Base-by-base conservation (phyloP, 2,797 vertebrate species). In the Chrysocyon brachyurus region DNA sequence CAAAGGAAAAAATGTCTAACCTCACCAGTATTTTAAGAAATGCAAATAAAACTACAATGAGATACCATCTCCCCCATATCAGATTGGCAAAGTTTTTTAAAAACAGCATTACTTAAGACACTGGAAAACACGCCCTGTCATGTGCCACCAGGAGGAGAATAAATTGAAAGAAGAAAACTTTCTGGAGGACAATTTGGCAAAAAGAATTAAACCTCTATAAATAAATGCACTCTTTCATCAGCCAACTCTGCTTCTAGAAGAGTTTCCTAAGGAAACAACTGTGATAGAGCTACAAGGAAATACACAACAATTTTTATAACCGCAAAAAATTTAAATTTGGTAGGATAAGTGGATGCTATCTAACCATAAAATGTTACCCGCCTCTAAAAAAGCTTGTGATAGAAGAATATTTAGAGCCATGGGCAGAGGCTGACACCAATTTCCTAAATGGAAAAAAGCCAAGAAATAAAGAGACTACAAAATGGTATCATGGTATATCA, bases 21-120 rank as follows among this genome's bases (percentile, higher is more conserved):
- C 28, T 92, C 61, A 21, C 49, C 36, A 85, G 66, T 87, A 97
- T 93, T 88, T 95, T 94, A 94, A 97, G 87, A 96, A 91, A 90
- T 63, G n/a, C 49, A 93, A 96, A 96, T 82, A 95, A 96, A 96
- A 77, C 31, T 56, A 92, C 52, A 68, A 5, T 46, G 61, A 96
- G 64, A 93, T 88, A 73, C 79, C 40, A 52, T 92, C 86, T 84
- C 56, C 56, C 28, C 59, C 28, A 46, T 70, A 92, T 87, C 93
- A 98, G 91, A 75, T 49, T 63, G 70, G 91, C 88, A 89, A 90
- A n/a, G 22, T 75, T 59, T 86, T 84, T 96, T 36, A 33, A 79
- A 91, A 96, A 94, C 33, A 82, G 31, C 52, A 85, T 24, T 84
- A 83, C 54, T 89, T 89, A 77, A 94, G 64, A 94, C 84, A 82